Percentiles rank a stretch among this genome's conserved stretches.
These are phyloP conservation scores for Dromas ardeola DNA, from an alignment of 2,113 vertebrate species.

Conservation along the genomic window DNA sequence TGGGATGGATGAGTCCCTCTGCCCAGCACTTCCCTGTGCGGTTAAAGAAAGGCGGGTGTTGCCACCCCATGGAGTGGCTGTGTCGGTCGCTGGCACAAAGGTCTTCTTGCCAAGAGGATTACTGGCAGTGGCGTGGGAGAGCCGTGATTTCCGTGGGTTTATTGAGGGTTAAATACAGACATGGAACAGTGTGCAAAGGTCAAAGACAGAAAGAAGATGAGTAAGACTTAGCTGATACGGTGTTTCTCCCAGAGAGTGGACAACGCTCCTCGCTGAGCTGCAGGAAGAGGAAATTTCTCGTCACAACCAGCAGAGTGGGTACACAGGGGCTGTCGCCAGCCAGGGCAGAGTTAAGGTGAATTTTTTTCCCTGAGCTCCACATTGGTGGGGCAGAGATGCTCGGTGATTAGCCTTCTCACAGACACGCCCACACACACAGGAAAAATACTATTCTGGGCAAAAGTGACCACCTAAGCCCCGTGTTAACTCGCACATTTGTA, in stretches of 20 bases:
- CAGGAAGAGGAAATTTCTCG: background rate
- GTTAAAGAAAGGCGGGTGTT: background rate
- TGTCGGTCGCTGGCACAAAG: background rate
- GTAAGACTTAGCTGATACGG: accelerated
- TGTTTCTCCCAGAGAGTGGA: background rate
- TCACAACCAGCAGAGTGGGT: background rate
- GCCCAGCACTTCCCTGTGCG: background rate
- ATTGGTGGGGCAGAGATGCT: background rate
- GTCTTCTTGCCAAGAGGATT: background rate
- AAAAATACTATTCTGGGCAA: background rate
- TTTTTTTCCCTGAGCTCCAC: background rate
- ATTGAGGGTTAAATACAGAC: background rate
- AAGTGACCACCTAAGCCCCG: background rate
- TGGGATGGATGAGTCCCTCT: background rate
- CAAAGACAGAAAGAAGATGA: background rate
- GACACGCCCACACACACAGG: too few species aligned
- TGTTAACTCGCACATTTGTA: background rate
- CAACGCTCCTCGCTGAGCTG: background rate
- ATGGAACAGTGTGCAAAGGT: background rate
- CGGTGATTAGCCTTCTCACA: background rate
- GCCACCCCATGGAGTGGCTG: background rate
- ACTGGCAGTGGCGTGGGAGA: background rate
- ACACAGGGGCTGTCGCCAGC: background rate
- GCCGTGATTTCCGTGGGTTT: background rate
- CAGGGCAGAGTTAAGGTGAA: background rate